Base-by-base conservation (phyloP, 1,140 invertebrate species). In the Bombus cullumanus region DNA sequence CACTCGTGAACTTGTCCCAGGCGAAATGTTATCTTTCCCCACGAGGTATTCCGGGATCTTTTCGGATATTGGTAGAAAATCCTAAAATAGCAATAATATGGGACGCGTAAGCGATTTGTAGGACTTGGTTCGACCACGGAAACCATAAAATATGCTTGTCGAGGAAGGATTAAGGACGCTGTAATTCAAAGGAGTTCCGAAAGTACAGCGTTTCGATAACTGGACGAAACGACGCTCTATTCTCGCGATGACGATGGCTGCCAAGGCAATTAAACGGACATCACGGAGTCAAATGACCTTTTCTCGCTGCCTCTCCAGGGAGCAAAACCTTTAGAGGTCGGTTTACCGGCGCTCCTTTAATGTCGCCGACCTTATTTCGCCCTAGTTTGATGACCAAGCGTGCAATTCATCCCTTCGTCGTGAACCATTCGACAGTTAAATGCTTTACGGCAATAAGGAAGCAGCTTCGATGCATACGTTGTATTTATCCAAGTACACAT, bases 221-320 rank as follows among this genome's bases (percentile, higher is more conserved):
- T 28, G 31, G 9, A 81, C 31, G 69, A 5, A 28, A 34, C 18
- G 25, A 71, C 28, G 13, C 31, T 13, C 28, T 22, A 15, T n/a
- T 15, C 4, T n/a, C 25, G 71, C n/a, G 53, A 41, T 3, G 13
- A 64, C 43, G 34, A 83, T 53, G 12, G 28, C 18, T 1, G 9
- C 47, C 0, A 31, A 18, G 68, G 15, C 57, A 85, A 85, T 85
- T 80, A 85, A 72, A 64, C 10, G 76, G 68, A 72, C 64, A 79
- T 72, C 66, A 13, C 22, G 22, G 28, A 34, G 39, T 5, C 22
- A 41, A 66, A 62, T 28, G 83, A 79, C 81, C 73, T 83, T 83
- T 83, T 34, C 41, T 39, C 41, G 34, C 28, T 28, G n/a, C 4
- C 34, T 31, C 43, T 41, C 43, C 18, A 47, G 57, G 43, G 81